phyloP scores from a whole-genome alignment of 2,113 vertebrate species.

The Sigmodon hispidus region DNA sequence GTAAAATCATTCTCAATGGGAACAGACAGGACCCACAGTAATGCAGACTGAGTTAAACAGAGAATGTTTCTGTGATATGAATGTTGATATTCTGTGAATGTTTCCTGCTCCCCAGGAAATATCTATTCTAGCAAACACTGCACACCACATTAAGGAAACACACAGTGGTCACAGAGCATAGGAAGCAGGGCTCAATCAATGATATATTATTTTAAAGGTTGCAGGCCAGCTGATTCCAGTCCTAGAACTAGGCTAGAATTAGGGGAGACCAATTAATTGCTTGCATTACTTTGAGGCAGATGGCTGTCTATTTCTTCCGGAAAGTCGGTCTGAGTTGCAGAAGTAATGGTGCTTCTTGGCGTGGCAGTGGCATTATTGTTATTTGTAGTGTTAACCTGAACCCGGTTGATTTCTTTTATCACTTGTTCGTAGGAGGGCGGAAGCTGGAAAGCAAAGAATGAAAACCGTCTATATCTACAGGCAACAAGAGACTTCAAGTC shows the following conservation, averaged over 20 bases:
- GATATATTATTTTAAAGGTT: slow-evolving; percentile 66
- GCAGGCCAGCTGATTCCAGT: slow-evolving; percentile 51
- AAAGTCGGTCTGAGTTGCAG: slow-evolving; percentile 94
- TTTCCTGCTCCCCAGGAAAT: too few species aligned
- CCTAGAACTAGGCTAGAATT: slow-evolving; percentile 77
- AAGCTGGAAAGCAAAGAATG: slow-evolving; percentile 85
- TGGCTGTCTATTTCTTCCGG: slow-evolving; percentile 83
- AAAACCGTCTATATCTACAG: slow-evolving; percentile 23
- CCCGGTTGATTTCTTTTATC: slow-evolving; percentile 95
- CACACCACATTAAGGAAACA: slow-evolving; percentile 50
- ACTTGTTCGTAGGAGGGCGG: slow-evolving; percentile 97
- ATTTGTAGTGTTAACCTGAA: slow-evolving; percentile 88
- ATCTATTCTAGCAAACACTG: slow-evolving; percentile 39
- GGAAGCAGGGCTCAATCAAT: slow-evolving; percentile 41
- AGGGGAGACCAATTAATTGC: slow-evolving; percentile 75
- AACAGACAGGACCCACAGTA: not conserved
- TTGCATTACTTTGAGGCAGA: slow-evolving; percentile 83
- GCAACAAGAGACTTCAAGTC: not conserved
- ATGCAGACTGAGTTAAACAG: slow-evolving; percentile 20
- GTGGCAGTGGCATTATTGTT: slow-evolving; percentile 88
- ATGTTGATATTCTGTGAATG: too few species aligned
- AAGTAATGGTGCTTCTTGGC: slow-evolving; percentile 88
- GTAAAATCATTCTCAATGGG: not conserved
- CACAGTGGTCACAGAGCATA: not conserved
- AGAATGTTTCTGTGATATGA: slow-evolving; percentile 40